Evolutionary conservation across 2,888 invertebrate genomes (phyloP), one percentile per base, ranked within the genome.

Genomic region (Zaprionus lineosus): DNA sequence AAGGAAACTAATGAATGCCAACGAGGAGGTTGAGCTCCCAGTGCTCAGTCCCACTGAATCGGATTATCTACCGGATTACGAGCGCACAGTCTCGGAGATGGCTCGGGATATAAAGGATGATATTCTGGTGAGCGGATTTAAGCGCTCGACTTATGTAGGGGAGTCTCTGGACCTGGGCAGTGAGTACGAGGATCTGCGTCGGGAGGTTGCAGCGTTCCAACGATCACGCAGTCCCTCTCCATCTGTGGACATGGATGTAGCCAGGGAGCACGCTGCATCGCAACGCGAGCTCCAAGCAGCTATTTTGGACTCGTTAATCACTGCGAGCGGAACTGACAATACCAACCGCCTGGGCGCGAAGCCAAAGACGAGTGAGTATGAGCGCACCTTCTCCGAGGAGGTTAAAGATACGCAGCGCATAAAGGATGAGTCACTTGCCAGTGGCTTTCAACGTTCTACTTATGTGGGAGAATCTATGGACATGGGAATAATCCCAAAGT

Each of bases 61-160:
- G 0, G 74, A 63, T 1, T 15, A 19, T 2, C 1, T 65, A 4
- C 37, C 70, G 0, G 81, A 83, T 26, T 87, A 87, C 37, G 83
- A 86, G 8, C 86, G 90, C 3, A 86, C 85, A 0, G 70, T 86
- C 2, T 89, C 89, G 0, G 86, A 82, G 12, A 86, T 86, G 44
- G 83, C 85, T 52, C 66, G 78, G 1, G 88, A 89, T 28, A 72
- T 90, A 1, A 86, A 86, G 21, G 71, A 82, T 1, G 87, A 88
- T 44, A 60, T 86, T 0, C 2, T 84, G 4, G 70, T 78, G 1
- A 84, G 79, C 2, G 82, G 76, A 0, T 89, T 88, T 8, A 88
- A 88, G 47, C 82, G 90, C 0, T 90, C 90, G n/a, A 88, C 87
- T 0, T 89, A 89, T 33, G 89, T 87, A 0, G 90, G 89, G 0